Base-by-base conservation (phyloP, 2,113 vertebrate genomes). In the Peromyscus leucopus region DNA sequence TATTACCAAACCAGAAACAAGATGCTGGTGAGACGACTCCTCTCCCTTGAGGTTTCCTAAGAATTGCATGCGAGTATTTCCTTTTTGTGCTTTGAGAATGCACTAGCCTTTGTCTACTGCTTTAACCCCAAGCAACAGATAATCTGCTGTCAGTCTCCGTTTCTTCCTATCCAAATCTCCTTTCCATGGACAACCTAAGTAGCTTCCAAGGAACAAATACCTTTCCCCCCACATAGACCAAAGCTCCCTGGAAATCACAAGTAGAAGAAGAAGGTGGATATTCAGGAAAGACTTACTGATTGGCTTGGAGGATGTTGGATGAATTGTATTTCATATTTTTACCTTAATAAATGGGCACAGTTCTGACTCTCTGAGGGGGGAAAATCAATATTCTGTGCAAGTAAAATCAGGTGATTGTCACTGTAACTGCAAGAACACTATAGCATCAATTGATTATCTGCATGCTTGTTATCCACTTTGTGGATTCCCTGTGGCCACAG, bases 361-460 rank as follows among this genome's bases (percentile, higher is more conserved):
- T 42, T 71, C 61, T 94, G 89, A 93, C 46, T 82, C 24, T 67
- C 65, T n/a, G 28, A 89, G 67, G 19, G 13, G 8, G 48, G 67
- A 96, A 78, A 91, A 89, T 94, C 97, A 94, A 89, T 96, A 57
- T 46, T 69, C 65, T n/a, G 24, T 69, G 65, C 16, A 83, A 96
- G 61, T 28, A 75, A 96, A 96, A 96, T 55, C 91, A 74, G 72
- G 61, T 55, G 36, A 67, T 33, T 94, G 63, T 86, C 93, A 93
- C 19, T 69, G 78, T 76, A 59, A 80, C 55, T 84, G 61, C 82
- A 89, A 90, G 91, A 93, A 86, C 46, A 85, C 78, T 55, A 28
- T 42, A 55, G 89, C 36, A 72, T 51, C 90, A 9, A 91, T 86
- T 17, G 55, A 94, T 90, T 13, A 55, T 42, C 28, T 17, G n/a